Base-by-base conservation (phyloP, 2,888 invertebrate species). In the Megaustenia siamemsis region DNA sequence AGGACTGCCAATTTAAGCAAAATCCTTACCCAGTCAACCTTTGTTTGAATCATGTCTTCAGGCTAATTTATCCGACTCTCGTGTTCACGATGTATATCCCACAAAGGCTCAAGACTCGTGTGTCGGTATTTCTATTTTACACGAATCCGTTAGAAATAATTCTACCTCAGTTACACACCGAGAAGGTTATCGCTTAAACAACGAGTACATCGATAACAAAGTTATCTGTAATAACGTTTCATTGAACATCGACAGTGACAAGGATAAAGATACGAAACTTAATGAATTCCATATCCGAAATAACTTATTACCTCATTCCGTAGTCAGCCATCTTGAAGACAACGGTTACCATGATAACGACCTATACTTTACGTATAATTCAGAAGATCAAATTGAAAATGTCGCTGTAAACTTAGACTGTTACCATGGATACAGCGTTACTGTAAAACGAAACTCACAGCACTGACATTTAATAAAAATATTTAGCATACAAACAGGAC, bases 11-110 rank as follows among this genome's bases (percentile, higher is more conserved):
- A n/a, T n/a, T n/a, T n/a, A n/a, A n/a, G n/a, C n/a, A n/a, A n/a
- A n/a, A n/a, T n/a, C n/a, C n/a, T n/a, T 82, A 24, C 12, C 82
- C 28, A 83, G 35, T 24, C 76, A 63, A 18, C 66, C 76, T 1
- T 35, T 83, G 24, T 45, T 75, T 1, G 76, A 83, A 15, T 63
- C 82, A 12, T 82, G 82, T 73, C 35, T 73, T 6, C 66, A 66
- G 8, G 76, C 66, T 6, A 76, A 21, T 49, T 35, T 68, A 3
- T 15, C 24, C 10, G 38, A 56, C n/a, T 24, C 49, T 8, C 21
- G 35, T 5, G 18, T 18, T 8, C 35, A 68, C 28, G 77, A 40
- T 21, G 12, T n/a, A 3, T n/a, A 63, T 28, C 21, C 0, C 24
- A 28, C 66, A 28, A 73, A 56, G 35, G 10, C 82, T 0, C 40